Evolutionary conservation across 2,113 vertebrate species (phyloP).

Genomic region (Rhegmatorhina hoffmannsi): DNA sequence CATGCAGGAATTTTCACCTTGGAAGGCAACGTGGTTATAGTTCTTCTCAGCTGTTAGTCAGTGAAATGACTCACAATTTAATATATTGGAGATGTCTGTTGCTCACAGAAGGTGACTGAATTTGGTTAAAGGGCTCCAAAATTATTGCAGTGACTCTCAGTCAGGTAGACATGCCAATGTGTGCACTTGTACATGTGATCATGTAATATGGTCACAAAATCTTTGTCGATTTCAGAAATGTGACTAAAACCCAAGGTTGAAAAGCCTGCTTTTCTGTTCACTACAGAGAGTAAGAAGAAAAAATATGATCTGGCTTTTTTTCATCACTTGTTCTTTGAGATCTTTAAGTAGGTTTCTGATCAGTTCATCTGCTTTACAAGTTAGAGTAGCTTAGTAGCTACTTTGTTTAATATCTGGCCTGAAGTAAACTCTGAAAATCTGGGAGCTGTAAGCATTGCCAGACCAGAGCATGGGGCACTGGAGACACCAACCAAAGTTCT

Average conservation of each 20-base stretch:
- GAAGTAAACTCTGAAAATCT: neutral
- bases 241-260: neutral
- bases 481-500: neutral
- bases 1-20: neutral
- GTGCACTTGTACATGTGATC: neutral
- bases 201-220: neutral
- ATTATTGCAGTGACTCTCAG: neutral
- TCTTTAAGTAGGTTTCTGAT: neutral
- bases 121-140: neutral
- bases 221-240: neutral
- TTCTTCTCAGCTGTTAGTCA: neutral
- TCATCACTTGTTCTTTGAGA: neutral
- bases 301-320: neutral
- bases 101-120: neutral
- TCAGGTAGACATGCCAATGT: neutral
- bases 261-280: neutral
- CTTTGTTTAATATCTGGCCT: neutral
- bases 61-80: neutral
- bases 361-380: neutral
- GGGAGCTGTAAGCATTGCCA: neutral
- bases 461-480: neutral
- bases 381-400: neutral
- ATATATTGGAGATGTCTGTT: neutral
- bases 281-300: neutral
- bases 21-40: accelerated